These are phyloP conservation scores for Lamprologus tigripictilis DNA, from an alignment of 2,113 vertebrate genomes.

Conservation along the genomic window DNA sequence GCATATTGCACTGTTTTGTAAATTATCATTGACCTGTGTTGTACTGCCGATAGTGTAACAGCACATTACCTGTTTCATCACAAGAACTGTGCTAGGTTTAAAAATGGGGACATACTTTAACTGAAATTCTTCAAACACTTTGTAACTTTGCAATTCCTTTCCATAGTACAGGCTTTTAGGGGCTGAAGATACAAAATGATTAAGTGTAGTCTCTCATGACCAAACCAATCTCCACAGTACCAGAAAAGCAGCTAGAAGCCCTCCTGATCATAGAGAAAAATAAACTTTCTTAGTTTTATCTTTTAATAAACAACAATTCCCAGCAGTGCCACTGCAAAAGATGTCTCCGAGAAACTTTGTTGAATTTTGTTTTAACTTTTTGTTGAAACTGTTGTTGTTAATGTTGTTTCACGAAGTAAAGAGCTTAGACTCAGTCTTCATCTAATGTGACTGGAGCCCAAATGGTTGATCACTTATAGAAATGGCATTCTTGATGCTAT, in stretches of 20 bases:
- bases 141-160: not conserved
- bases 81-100: not conserved
- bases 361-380: not conserved
- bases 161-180: not conserved
- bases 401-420: not conserved
- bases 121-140: not conserved
- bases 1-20: not conserved
- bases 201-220: not conserved
- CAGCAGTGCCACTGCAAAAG: not conserved
- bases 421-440: not conserved
- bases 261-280: not conserved
- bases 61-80: not conserved
- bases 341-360: not conserved
- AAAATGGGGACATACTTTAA: not conserved
- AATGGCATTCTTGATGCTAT: not conserved
- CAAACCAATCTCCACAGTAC: not conserved
- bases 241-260: not conserved
- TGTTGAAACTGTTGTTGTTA: not conserved
- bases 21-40: not conserved
- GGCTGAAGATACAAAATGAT: not conserved
- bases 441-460: not conserved
- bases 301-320: not conserved
- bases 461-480: not conserved
- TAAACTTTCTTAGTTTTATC: not conserved
- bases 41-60: not conserved